These are phyloP conservation scores for Eucidaris tribuloides DNA, from an alignment of 35 echinoderm and acorn worm species.

Conservation along the genomic window DNA sequence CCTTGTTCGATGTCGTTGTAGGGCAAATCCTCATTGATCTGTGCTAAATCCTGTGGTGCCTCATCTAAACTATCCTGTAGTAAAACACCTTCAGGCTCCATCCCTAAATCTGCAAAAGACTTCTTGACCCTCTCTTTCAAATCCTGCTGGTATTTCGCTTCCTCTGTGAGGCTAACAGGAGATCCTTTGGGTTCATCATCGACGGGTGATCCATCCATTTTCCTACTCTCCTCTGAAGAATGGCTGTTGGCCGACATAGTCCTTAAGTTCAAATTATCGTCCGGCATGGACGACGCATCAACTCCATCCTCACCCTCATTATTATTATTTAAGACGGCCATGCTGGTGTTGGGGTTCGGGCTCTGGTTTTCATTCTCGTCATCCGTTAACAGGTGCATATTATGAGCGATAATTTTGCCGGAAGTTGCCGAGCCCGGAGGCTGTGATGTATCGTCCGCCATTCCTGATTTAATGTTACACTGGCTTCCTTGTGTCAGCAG, in stretches of 20 bases:
- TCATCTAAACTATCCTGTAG: constrained; percentile 57
- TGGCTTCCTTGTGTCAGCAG: not conserved
- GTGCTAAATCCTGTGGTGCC: constrained; percentile 4
- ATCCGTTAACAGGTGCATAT: constrained; percentile 60
- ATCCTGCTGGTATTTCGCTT: constrained; percentile 81
- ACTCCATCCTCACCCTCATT: not conserved
- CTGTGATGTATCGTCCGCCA: not conserved
- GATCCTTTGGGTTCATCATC: constrained; percentile 42
- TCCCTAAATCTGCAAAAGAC: constrained; percentile 84
- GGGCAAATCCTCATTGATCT: constrained; percentile 31
- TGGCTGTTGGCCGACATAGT: constrained; percentile 28
- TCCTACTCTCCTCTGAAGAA: constrained; percentile 55
- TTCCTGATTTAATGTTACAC: not conserved
- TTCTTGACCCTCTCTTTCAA: constrained; percentile 67
- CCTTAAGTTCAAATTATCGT: not conserved
- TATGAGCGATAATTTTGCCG: constrained; percentile 82
- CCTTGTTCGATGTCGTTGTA: not conserved
- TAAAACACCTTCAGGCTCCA: constrained; percentile 72
- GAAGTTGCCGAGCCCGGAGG: not conserved
- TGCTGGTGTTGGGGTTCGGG: not conserved
- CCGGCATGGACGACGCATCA: not conserved
- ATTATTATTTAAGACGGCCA: not conserved
- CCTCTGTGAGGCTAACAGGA: constrained; percentile 52
- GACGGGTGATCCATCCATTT: constrained; percentile 72
- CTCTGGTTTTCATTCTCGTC: constrained; percentile 6